A percentile compares a stretch with the other conserved stretches of the same genome.
phyloP scores from a whole-genome alignment of 2,797 vertebrate species.

The Pseudomugil gertrudae region DNA sequence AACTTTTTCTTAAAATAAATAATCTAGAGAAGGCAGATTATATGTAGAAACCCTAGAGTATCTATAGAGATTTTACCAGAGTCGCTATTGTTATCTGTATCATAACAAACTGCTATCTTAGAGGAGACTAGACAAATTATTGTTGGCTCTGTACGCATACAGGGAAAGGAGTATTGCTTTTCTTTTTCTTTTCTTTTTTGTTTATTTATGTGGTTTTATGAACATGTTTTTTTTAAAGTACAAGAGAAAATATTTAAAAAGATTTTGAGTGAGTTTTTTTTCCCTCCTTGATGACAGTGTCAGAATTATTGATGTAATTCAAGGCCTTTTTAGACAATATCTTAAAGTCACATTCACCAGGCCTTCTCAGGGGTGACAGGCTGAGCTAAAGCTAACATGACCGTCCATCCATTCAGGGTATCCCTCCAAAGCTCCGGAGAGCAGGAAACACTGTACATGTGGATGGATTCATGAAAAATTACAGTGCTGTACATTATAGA shows the following conservation, averaged over 20 bases:
- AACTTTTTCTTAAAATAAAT: slow-evolving; percentile 71
- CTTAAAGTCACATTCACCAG: slow-evolving; percentile 66
- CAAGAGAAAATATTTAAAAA: slow-evolving; percentile 73
- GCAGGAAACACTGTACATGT: slow-evolving; percentile 72
- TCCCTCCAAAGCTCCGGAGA: slow-evolving; percentile 66
- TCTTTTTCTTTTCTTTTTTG: slow-evolving; percentile 38
- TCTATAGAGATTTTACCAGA: slow-evolving; percentile 81
- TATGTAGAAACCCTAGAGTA: slow-evolving; percentile 82
- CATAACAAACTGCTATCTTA: slow-evolving; percentile 75
- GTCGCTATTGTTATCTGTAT: slow-evolving; percentile 81
- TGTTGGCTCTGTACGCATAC: slow-evolving; percentile 59
- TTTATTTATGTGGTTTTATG: slow-evolving; percentile 69
- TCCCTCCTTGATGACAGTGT: slow-evolving; percentile 51
- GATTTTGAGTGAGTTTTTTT: slow-evolving; percentile 53
- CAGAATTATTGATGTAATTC: slow-evolving; percentile 63
- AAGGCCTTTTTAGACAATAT: slow-evolving; percentile 69
- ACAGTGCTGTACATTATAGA: slow-evolving; percentile 68
- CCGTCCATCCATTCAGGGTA: slow-evolving; percentile 80
- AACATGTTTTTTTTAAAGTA: slow-evolving; percentile 64
- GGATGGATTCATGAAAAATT: slow-evolving; percentile 55
- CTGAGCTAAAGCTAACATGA: slow-evolving; percentile 67
- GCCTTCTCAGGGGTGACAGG: slow-evolving; percentile 80
- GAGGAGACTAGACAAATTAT: slow-evolving; percentile 67
- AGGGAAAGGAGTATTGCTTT: slow-evolving; percentile 55
- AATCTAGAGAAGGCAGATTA: slow-evolving; percentile 78